phyloP scores from a whole-genome alignment of 2,888 invertebrate species.

The Lomographa bimaculata region DNA sequence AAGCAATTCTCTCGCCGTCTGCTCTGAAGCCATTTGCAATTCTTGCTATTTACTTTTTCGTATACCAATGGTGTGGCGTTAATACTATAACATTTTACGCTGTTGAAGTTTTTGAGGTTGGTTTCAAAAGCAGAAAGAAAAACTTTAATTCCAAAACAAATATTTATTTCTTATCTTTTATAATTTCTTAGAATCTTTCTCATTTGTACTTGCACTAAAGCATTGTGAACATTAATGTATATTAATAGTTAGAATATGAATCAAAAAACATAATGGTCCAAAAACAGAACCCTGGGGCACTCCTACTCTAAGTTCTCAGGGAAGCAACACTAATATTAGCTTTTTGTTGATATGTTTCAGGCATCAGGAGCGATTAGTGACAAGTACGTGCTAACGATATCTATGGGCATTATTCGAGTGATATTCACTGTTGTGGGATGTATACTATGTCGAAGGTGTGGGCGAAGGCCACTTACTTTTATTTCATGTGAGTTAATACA shows the following conservation, averaged over 20 bases:
- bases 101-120: constrained; percentile 85
- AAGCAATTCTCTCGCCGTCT: constrained; percentile 84
- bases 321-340: no score
- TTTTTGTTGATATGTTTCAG: constrained; percentile 44
- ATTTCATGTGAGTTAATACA: constrained; percentile 84
- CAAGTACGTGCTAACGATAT: constrained; percentile 84
- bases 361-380: constrained; percentile 83
- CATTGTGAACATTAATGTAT: no score
- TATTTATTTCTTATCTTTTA: no score
- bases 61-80: constrained; percentile 88
- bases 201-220: no score
- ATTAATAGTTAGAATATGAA: no score
- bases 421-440: constrained; percentile 86
- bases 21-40: constrained; percentile 86
- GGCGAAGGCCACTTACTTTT: constrained; percentile 85
- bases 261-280: background rate
- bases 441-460: constrained; percentile 83
- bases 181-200: no score
- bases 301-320: no score
- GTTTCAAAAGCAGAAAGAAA: no score
- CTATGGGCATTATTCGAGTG: constrained; percentile 84
- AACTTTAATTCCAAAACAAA: no score
- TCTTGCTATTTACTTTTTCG: constrained; percentile 85
- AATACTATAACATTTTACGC: constrained; percentile 88
- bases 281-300: constrained; percentile 10